Percentiles rank a stretch among this genome's conserved stretches.
phyloP scores from a whole-genome alignment of 2,797 vertebrate species.

The Sparidentex hasta region DNA sequence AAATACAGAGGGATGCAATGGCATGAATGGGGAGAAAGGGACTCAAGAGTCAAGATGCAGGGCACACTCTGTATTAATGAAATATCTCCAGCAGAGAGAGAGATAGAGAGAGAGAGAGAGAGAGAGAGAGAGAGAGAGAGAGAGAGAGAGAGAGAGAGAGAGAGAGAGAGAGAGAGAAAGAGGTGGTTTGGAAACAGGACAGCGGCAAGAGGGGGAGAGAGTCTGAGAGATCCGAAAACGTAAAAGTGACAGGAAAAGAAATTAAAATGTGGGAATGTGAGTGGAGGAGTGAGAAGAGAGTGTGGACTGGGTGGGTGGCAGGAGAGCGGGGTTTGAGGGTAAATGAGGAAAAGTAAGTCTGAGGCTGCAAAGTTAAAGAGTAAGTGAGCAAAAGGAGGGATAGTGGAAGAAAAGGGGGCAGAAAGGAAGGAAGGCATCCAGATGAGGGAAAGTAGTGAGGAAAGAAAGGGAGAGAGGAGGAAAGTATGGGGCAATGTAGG shows the following conservation, averaged over 20 bases:
- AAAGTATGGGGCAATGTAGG: background rate
- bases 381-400: background rate
- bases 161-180: background rate
- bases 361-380: background rate
- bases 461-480: background rate
- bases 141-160: background rate
- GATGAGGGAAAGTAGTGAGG: background rate
- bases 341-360: background rate
- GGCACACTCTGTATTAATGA: conserved; percentile 15
- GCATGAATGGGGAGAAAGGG: background rate
- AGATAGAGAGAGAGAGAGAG: background rate
- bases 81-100: background rate
- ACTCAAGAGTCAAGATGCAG: conserved; percentile 9
- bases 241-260: background rate
- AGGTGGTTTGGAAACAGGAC: background rate
- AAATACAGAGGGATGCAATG: conserved; percentile 25
- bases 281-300: background rate
- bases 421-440: background rate
- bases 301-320: background rate
- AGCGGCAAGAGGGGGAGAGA: background rate
- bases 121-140: background rate
- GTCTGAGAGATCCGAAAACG: background rate
- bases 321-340: background rate
- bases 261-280: conserved; percentile 1
- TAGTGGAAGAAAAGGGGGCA: background rate